Evolutionary conservation across 2,113 vertebrate species (phyloP).

Genomic region (Turnix velox): DNA sequence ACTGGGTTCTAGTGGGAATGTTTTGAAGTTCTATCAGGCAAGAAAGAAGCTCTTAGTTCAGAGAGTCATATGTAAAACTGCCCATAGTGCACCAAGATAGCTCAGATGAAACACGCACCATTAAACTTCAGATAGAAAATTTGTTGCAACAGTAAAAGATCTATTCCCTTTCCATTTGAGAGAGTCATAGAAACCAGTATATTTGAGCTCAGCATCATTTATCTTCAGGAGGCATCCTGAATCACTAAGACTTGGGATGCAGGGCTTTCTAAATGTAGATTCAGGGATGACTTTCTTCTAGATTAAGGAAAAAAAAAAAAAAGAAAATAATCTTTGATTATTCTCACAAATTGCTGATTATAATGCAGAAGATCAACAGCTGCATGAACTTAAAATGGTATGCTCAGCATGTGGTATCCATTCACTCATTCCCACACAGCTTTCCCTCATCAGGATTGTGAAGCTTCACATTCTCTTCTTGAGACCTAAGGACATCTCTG

Average conservation of each 20-base stretch:
- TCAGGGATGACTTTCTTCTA: not conserved
- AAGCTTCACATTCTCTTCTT: not conserved
- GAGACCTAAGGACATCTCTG: not conserved
- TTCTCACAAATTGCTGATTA: not conserved
- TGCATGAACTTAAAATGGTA: not conserved
- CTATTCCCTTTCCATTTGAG: not conserved
- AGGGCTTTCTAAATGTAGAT: not conserved
- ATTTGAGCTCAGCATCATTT: not conserved
- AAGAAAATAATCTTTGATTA: not conserved
- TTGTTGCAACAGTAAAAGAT: not conserved
- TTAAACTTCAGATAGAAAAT: not conserved
- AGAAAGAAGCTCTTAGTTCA: not conserved
- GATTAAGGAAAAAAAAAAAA: not conserved
- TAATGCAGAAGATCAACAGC: not conserved
- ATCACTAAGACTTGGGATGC: not conserved
- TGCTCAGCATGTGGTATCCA: too few relatives aligned
- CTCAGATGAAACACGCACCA: not conserved
- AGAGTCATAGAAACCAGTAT: not conserved
- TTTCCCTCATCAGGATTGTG: not conserved
- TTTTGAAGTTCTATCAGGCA: not conserved
- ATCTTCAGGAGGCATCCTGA: not conserved
- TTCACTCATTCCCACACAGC: not conserved
- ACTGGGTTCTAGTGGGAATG: not conserved
- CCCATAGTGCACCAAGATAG: not conserved
- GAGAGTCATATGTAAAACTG: not conserved